These are phyloP conservation scores for Listrodromus nycthemerus DNA, from an alignment of 2,888 invertebrate genomes.

Conservation along the genomic window DNA sequence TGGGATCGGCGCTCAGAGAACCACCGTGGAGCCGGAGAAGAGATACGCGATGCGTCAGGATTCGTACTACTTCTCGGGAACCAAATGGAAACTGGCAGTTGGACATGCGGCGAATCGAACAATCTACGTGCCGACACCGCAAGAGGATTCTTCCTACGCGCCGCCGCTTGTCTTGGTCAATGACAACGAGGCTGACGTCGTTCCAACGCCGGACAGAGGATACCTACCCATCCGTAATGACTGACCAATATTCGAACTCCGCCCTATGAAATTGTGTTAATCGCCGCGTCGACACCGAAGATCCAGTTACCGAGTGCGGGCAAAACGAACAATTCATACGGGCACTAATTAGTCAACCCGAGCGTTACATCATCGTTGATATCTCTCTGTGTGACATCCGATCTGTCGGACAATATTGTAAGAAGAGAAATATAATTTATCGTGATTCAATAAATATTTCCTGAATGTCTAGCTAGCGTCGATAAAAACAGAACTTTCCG, in stretches of 20 bases:
- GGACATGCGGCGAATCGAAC: constrained; percentile 12
- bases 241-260: not conserved
- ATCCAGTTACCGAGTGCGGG: not conserved
- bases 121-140: not conserved
- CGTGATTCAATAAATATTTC: not conserved
- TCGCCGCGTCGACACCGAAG: not conserved
- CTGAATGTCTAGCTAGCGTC: not conserved
- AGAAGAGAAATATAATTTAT: not conserved
- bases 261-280: not conserved
- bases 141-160: not conserved
- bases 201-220: constrained; percentile 24
- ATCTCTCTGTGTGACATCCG: not conserved
- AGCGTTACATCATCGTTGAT: constrained; percentile 11
- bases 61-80: constrained; percentile 45
- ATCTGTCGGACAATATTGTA: not conserved
- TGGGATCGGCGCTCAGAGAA: constrained; percentile 28
- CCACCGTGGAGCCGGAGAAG: constrained; percentile 3
- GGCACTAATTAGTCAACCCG: not conserved
- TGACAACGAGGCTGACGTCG: not conserved
- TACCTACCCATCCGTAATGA: constrained; percentile 39
- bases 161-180: not conserved
- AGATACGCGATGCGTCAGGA: constrained; percentile 52
- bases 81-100: constrained; percentile 49
- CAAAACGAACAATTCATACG: not conserved
- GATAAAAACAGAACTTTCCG: not conserved